Conservation (phyloP, 2,888 invertebrate genomes). For the Idaea dimidiata region DNA sequence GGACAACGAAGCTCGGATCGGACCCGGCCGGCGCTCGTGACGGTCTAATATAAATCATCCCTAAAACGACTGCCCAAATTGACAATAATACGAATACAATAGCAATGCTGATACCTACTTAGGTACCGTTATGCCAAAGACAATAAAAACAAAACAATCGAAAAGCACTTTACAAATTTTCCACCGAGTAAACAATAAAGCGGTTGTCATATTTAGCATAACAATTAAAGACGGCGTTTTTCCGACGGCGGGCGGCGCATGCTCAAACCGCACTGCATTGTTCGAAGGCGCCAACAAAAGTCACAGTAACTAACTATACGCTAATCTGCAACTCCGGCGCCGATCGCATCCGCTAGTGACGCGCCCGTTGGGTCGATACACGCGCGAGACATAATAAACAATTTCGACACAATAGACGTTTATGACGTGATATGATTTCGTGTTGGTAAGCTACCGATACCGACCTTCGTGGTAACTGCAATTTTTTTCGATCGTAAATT, state of each 20-base stretch:
- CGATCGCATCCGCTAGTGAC: conserved; percentile 72
- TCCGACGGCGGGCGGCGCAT: conserved; percentile 46
- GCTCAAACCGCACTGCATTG: conserved; percentile 61
- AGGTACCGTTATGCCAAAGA: background rate
- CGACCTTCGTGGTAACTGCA: background rate
- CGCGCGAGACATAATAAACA: conserved; percentile 47
- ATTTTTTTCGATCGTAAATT: conserved; percentile 17
- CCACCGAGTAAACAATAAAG: conserved; percentile 24
- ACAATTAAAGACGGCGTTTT: conserved; percentile 67
- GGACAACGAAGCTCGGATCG: too few relatives aligned
- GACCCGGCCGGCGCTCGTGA: too few relatives aligned
- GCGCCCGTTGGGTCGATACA: conserved; percentile 52
- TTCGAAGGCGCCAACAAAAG: conserved; percentile 57
- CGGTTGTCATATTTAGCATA: conserved; percentile 45
- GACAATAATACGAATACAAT: too few relatives aligned
- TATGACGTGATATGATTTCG: conserved; percentile 34
- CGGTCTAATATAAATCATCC: too few relatives aligned
- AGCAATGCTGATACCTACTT: background rate
- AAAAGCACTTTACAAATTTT: conserved; percentile 5
- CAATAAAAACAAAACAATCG: conserved; percentile 13
- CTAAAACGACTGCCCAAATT: background rate
- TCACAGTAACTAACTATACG: conserved; percentile 18
- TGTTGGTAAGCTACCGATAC: conserved; percentile 20
- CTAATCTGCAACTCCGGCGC: conserved; percentile 46
- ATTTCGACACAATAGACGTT: conserved; percentile 44